These are phyloP conservation scores for Drosophila nigrodunni DNA, from an alignment of 1,140 invertebrate species.

Conservation along the genomic window DNA sequence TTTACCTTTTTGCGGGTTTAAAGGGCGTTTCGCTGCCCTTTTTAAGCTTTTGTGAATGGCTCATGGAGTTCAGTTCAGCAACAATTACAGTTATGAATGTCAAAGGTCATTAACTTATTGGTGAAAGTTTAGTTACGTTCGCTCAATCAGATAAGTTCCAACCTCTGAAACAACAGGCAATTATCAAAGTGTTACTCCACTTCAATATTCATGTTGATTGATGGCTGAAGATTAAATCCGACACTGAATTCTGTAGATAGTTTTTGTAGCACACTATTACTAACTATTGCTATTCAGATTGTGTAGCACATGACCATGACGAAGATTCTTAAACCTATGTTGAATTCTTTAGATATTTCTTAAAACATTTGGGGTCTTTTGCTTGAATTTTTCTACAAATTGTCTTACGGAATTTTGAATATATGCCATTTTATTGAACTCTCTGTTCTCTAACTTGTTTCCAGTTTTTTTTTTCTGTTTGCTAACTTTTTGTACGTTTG, in stretches of 20 bases:
- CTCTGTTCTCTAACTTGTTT: too few relatives aligned
- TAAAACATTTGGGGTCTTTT: neutral
- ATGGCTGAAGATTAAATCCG: neutral
- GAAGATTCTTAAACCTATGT: too few relatives aligned
- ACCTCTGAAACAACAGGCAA: neutral
- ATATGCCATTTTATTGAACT: too few relatives aligned
- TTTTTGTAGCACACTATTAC: too few relatives aligned
- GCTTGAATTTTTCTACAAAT: neutral
- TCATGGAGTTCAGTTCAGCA: conserved; percentile 18
- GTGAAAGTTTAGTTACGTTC: conserved; percentile 58
- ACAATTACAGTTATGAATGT: conserved; percentile 51
- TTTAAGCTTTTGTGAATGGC: conserved; percentile 54
- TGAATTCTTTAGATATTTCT: too few relatives aligned
- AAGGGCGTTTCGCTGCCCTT: conserved; percentile 33
- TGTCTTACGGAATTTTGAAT: too few relatives aligned
- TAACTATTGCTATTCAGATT: too few relatives aligned
- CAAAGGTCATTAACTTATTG: conserved; percentile 43
- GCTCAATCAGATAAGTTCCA: conserved; percentile 17
- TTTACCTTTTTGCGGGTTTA: conserved; percentile 43
- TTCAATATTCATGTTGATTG: conserved; percentile 5
- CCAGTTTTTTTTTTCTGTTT: neutral
- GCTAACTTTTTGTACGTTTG: neutral
- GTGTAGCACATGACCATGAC: too few relatives aligned
- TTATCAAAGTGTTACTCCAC: conserved; percentile 15
- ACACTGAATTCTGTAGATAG: neutral